Evolutionary conservation across 2,113 vertebrate species (phyloP).

Genomic region (Microtus montanus): DNA sequence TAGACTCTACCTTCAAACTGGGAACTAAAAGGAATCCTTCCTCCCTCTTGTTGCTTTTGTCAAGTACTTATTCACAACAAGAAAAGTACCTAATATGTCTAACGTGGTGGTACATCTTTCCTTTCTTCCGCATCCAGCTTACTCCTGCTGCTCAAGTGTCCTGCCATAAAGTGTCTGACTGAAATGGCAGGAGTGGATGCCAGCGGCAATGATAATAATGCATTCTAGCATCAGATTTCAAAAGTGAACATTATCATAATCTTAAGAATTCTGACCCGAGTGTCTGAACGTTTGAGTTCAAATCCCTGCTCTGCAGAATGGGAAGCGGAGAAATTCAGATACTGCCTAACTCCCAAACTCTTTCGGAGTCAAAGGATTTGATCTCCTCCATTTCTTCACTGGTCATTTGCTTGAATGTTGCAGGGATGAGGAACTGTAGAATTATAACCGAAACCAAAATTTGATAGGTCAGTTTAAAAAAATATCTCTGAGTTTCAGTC

Average conservation of each 20-base stretch:
- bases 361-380: neutral
- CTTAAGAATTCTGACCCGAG: neutral
- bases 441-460: neutral
- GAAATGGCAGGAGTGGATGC: too few species aligned
- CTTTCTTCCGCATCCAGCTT: neutral
- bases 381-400: neutral
- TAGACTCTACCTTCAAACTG: neutral
- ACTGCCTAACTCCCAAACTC: too few species aligned
- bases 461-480: neutral
- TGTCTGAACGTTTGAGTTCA: neutral
- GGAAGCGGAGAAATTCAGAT: neutral
- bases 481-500: neutral
- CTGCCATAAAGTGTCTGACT: neutral
- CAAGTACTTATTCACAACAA: neutral
- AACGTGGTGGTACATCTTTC: neutral
- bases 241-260: neutral
- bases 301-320: neutral
- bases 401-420: neutral
- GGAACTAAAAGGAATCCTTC: neutral
- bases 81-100: neutral
- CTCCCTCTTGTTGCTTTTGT: neutral
- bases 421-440: neutral
- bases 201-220: neutral
- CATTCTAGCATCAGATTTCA: neutral
- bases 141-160: neutral